Base-by-base conservation (phyloP, 2,888 invertebrate species). In the Onthophagus sagittarius region DNA sequence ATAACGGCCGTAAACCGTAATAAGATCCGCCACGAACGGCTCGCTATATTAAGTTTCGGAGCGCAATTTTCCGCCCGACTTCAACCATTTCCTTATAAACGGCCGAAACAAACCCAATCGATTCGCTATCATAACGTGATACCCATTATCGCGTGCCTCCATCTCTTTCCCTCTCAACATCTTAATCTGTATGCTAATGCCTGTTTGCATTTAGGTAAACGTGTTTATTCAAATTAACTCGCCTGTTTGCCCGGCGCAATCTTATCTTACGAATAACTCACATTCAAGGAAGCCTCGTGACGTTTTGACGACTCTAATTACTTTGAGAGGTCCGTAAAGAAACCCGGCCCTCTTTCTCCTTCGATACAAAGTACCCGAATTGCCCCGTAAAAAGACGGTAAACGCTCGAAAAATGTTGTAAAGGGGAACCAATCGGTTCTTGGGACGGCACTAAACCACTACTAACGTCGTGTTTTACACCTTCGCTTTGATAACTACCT, bases 291-390 rank as follows among this genome's bases (percentile, higher is more conserved):
- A 23, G 23, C 23, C 23, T 53, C 2, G 39, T 67, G 67, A 67
- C 67, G 67, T 67, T 67, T 67, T 67, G 67, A 32, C 67, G 23
- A 67, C 23, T 31, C 67, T 67, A 67, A 67, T 67, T 67, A 67
- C 67, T 67, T 67, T 67, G 32, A 67, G 67, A 67, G 67, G 23
- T n/a, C 32, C n/a, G 67, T 67, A 67, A 67, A 67, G 23, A 23
- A 53, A 53, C 39, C 39, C 39, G 39, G 39, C 39, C 39, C 11
- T 53, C 39, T 11, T 7, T 9, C 39, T 7, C 7, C 39, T 7
- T 53, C 39, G 39, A 53, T 53, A 53, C 39, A 53, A 53, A 53
- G 39, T 53, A 11, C 9, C 11, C 39, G 39, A 53, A 53, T 53
- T 53, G 39, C 39, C 39, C 39, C 39, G 39, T 53, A 53, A 53